These are phyloP conservation scores for Oxycera nigricornis DNA, from an alignment of 2,888 invertebrate species.

Conservation along the genomic window DNA sequence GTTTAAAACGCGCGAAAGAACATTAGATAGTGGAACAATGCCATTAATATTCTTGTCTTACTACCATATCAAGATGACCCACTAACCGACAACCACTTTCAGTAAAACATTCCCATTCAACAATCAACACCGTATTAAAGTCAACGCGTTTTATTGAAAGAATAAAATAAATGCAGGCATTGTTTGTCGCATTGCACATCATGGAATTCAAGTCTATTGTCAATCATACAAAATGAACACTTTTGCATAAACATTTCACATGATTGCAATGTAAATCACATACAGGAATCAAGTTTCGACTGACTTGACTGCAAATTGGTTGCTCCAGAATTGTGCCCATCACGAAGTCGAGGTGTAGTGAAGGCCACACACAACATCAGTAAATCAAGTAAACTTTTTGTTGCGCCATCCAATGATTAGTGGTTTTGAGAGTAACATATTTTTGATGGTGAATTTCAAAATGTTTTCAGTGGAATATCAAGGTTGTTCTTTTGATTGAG, in stretches of 20 bases:
- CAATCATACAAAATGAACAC: not conserved
- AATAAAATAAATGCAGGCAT: not conserved
- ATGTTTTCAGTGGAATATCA: not conserved
- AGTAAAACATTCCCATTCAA: not conserved
- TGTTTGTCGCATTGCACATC: not conserved
- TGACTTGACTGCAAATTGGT: conserved; percentile 17
- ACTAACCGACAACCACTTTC: not conserved
- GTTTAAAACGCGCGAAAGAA: too few relatives aligned
- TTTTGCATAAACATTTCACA: not conserved
- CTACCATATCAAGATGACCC: conserved; percentile 13
- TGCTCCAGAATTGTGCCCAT: not conserved
- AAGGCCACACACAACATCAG: too few relatives aligned
- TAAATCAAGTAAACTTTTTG: not conserved
- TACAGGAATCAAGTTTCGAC: not conserved
- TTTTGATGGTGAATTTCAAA: not conserved
- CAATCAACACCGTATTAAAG: not conserved
- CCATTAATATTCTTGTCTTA: not conserved
- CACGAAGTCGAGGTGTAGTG: not conserved
- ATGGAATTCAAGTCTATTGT: not conserved
- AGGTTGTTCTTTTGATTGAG: not conserved
- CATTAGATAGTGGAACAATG: not conserved
- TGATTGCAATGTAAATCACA: not conserved
- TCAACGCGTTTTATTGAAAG: not conserved
- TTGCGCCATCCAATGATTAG: not conserved
- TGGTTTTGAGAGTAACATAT: not conserved